Evolutionary conservation across 2,888 invertebrate genomes (phyloP).

Genomic region (Amphipoea lucens): DNA sequence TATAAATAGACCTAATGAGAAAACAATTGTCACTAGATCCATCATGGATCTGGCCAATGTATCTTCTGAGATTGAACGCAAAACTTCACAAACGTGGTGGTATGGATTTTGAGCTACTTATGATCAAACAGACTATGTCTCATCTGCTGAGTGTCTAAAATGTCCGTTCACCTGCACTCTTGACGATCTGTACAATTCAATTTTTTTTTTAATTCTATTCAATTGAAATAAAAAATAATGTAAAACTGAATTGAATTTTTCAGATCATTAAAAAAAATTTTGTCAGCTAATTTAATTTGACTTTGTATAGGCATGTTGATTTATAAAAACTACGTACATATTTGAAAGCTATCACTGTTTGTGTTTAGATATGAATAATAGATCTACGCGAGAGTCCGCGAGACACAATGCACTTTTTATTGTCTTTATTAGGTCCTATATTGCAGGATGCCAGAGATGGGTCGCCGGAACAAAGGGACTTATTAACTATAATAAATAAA

Average conservation of each 20-base stretch:
- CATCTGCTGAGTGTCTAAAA: neutral
- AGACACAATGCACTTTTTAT: neutral
- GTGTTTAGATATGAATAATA: neutral
- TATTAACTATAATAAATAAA: neutral
- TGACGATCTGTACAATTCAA: neutral
- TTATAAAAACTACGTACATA: neutral
- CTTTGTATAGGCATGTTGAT: neutral
- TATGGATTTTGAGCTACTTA: neutral
- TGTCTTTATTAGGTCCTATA: neutral
- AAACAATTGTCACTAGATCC: too few relatives aligned
- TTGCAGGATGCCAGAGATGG: neutral
- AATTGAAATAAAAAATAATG: too few relatives aligned
- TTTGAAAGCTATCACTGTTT: neutral
- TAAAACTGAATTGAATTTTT: too few relatives aligned
- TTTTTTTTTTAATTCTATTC: too few relatives aligned
- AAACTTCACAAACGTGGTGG: neutral
- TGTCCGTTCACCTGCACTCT: neutral
- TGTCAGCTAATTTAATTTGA: neutral
- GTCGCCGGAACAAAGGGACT: neutral
- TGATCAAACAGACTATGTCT: neutral
- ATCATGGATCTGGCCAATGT: too few relatives aligned
- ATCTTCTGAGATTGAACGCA: too few relatives aligned
- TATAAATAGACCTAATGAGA: too few relatives aligned
- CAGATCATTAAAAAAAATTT: neutral
- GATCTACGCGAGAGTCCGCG: neutral